These are phyloP conservation scores for Lamellibrachia luymesi DNA, from an alignment of 1,140 invertebrate genomes.

Conservation along the genomic window DNA sequence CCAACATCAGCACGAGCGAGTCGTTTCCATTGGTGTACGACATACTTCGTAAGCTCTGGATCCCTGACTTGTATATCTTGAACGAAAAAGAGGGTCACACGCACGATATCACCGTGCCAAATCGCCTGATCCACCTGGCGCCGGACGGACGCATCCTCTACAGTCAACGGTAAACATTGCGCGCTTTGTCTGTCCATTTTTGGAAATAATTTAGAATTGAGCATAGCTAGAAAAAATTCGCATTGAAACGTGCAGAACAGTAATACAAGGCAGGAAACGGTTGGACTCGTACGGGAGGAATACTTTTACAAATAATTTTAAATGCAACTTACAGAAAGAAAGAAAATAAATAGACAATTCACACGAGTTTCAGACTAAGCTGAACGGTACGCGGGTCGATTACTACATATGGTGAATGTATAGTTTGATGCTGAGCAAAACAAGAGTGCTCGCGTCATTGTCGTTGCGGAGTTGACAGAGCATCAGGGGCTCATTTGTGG, in stretches of 20 bases:
- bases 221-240: not conserved
- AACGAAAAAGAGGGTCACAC: slow-evolving; percentile 64
- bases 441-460: too few relatives aligned
- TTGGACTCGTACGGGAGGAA: too few relatives aligned
- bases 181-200: not conserved
- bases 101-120: slow-evolving; percentile 55
- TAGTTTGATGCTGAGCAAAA: too few relatives aligned
- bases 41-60: slow-evolving; percentile 63
- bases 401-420: too few relatives aligned
- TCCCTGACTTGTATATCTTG: slow-evolving; percentile 80
- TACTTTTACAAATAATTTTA: too few relatives aligned
- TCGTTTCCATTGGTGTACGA: not conserved
- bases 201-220: not conserved
- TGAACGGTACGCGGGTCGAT: too few relatives aligned
- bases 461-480: too few relatives aligned
- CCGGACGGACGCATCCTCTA: slow-evolving; percentile 26
- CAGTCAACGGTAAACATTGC: slow-evolving; percentile 17
- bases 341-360: too few relatives aligned
- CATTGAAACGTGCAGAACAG: not conserved
- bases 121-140: slow-evolving; percentile 40
- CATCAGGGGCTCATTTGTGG: too few relatives aligned
- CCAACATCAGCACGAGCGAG: not conserved
- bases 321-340: too few relatives aligned
- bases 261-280: too few relatives aligned
- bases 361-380: too few relatives aligned